Conservation (phyloP, 92 coral and sea anemone genomes). For the Siderastrea siderea region DNA sequence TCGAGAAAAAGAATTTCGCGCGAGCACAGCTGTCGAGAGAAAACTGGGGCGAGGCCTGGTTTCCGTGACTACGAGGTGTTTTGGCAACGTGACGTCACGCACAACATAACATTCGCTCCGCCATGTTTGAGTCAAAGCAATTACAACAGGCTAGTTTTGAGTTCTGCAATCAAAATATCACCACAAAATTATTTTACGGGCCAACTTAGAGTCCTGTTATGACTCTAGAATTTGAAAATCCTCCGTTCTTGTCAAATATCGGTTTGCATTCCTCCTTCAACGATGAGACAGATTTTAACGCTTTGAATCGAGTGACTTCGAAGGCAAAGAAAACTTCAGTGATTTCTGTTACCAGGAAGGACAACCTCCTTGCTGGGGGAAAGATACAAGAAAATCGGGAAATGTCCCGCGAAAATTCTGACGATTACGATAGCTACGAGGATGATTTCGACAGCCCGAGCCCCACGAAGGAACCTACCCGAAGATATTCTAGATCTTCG, state of each 20-base stretch:
- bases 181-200: background rate
- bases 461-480: constrained; percentile 60
- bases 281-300: constrained; percentile 51
- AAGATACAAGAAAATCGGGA: constrained; percentile 43
- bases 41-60: constrained; percentile 44
- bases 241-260: constrained; percentile 71
- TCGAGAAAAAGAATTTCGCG: background rate
- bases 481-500: constrained; percentile 54
- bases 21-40: background rate
- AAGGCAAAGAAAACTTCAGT: constrained; percentile 68
- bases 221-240: constrained; percentile 92
- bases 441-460: constrained; percentile 94
- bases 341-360: constrained; percentile 59
- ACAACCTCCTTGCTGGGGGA: constrained; percentile 52
- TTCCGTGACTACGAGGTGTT: constrained; percentile 85
- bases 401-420: constrained; percentile 86
- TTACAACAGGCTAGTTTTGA: constrained; percentile 14
- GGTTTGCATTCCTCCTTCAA: constrained; percentile 70
- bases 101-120: constrained; percentile 54
- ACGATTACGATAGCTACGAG: constrained; percentile 91
- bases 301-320: constrained; percentile 65
- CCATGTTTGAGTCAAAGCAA: constrained; percentile 55
- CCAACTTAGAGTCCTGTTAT: constrained; percentile 78
- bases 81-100: constrained; percentile 93
- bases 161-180: constrained; percentile 13